Conservation (phyloP, 2,113 vertebrate species). For the Protomyctophum bolini region DNA sequence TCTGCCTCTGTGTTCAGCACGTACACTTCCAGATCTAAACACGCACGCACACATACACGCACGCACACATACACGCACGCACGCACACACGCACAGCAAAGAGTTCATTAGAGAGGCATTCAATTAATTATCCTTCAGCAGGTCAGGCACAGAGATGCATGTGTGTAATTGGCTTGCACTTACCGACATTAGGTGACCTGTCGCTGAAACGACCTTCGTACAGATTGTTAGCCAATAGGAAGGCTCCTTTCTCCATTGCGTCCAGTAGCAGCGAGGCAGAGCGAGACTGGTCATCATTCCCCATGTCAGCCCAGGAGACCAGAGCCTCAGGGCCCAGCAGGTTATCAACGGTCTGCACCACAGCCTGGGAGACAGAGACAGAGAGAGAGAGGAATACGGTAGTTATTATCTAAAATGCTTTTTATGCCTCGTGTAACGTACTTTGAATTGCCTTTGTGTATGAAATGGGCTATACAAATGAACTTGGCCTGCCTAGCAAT, state of each 20-base stretch:
- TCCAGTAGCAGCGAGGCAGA: conserved; percentile 91
- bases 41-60: conserved; percentile 16
- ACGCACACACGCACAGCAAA: background rate
- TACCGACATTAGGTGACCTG: conserved; percentile 88
- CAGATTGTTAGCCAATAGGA: conserved; percentile 91
- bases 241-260: conserved; percentile 91
- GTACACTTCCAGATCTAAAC: conserved; percentile 88
- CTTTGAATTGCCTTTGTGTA: too few species aligned
- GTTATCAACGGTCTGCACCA: conserved; percentile 91
- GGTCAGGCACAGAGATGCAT: background rate
- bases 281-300: conserved; percentile 86
- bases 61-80: conserved; percentile 3
- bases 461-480: too few species aligned
- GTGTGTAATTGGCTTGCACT: conserved; percentile 3
- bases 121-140: too few species aligned
- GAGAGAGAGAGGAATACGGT: too few species aligned
- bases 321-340: conserved; percentile 86
- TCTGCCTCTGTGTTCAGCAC: conserved; percentile 90
- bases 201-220: conserved; percentile 89
- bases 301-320: conserved; percentile 93
- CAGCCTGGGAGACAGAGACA: conserved; percentile 75
- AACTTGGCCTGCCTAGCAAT: too few species aligned
- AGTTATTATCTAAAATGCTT: too few species aligned
- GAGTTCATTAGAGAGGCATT: too few species aligned
- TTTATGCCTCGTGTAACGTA: too few species aligned